phyloP scores from a whole-genome alignment of 2,888 invertebrate genomes.

The Xanthorhoe spadicearia region DNA sequence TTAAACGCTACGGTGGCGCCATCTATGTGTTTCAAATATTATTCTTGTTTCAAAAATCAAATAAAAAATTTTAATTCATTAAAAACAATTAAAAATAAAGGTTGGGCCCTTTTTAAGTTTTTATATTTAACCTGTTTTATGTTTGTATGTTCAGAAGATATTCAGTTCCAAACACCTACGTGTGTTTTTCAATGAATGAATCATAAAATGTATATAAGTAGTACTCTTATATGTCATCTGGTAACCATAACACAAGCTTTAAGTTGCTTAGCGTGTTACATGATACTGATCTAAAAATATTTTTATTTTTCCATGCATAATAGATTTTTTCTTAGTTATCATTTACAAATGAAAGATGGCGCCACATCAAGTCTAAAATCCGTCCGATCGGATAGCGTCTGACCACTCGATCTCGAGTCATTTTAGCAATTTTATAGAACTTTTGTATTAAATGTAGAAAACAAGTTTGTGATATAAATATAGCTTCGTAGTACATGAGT shows the following conservation, averaged over 20 bases:
- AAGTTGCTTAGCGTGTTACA: neutral
- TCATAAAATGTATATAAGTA: too few relatives aligned
- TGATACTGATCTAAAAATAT: too few relatives aligned
- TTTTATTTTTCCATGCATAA: too few relatives aligned
- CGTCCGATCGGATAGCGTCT: conserved; percentile 18
- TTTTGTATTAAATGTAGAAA: conserved; percentile 11
- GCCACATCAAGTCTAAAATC: conserved; percentile 6
- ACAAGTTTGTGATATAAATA: conserved; percentile 29
- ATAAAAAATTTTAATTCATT: too few relatives aligned
- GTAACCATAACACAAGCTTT: neutral
- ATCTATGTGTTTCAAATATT: neutral
- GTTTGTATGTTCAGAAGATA: neutral
- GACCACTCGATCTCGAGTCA: neutral
- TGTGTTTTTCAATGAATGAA: too few relatives aligned
- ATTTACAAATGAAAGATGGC: conserved; percentile 6
- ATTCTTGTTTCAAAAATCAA: too few relatives aligned
- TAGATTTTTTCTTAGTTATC: too few relatives aligned
- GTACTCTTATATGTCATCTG: too few relatives aligned
- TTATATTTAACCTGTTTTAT: too few relatives aligned
- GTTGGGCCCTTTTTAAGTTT: too few relatives aligned
- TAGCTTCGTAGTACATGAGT: conserved; percentile 15
- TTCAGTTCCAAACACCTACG: too few relatives aligned
- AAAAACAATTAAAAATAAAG: too few relatives aligned
- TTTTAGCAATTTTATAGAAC: conserved; percentile 8
- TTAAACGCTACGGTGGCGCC: neutral